A percentile compares a stretch with the other conserved stretches of the same genome.
Conservation (phyloP, 2,888 invertebrate species). For the Trichopria drosophilae region DNA sequence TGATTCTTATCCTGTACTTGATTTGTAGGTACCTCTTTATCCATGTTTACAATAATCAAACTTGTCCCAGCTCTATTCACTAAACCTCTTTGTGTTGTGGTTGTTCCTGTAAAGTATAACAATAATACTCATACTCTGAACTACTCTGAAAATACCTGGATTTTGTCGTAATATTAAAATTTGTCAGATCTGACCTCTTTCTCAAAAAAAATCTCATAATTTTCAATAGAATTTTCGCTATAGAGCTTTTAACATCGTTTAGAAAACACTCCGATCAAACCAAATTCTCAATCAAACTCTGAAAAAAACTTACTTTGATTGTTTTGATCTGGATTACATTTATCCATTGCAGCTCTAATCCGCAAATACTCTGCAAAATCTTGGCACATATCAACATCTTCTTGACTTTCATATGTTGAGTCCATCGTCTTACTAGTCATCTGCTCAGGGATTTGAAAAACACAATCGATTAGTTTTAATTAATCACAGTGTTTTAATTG, state of each 20-base stretch:
- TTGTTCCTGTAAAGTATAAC: neutral
- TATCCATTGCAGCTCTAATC: too few relatives aligned
- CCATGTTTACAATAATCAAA: neutral
- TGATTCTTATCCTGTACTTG: too few relatives aligned
- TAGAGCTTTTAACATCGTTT: too few relatives aligned
- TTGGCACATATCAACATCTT: too few relatives aligned
- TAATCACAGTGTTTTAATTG: too few relatives aligned
- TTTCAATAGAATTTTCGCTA: slow-evolving; percentile 6
- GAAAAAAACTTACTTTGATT: too few relatives aligned
- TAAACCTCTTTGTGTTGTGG: neutral
- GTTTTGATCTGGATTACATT: too few relatives aligned
- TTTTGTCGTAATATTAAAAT: slow-evolving; percentile 10
- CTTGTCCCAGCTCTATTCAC: neutral
- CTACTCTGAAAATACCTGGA: slow-evolving; percentile 21
- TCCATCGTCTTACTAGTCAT: slow-evolving; percentile 26
- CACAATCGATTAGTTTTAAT: slow-evolving; percentile 19
- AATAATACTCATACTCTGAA: too few relatives aligned
- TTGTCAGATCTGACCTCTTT: slow-evolving; percentile 28
- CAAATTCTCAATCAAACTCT: too few relatives aligned
- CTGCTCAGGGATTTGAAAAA: slow-evolving; percentile 19
- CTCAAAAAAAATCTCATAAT: slow-evolving; percentile 14
- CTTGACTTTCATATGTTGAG: too few relatives aligned
- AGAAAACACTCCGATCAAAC: too few relatives aligned
- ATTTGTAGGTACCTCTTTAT: neutral
- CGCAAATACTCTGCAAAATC: slow-evolving; percentile 21